These are phyloP conservation scores for Pogonus chalceus DNA, from an alignment of 1,140 invertebrate species.

Conservation along the genomic window DNA sequence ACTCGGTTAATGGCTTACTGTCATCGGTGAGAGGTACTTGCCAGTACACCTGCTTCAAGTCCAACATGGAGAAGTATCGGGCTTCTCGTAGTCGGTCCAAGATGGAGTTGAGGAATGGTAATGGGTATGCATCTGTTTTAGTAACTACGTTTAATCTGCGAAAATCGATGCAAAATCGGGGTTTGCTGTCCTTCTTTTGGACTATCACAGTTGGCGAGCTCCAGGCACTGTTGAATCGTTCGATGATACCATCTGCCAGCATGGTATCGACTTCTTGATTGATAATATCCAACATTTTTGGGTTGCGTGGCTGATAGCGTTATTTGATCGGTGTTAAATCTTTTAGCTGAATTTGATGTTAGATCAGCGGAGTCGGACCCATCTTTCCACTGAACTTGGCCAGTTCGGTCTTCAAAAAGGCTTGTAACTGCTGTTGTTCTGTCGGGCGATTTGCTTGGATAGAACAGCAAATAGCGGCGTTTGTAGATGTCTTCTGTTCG, in stretches of 20 bases:
- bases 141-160: conserved; percentile 29
- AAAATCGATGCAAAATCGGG: conserved; percentile 29
- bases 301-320: conserved; percentile 13
- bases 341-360: not conserved
- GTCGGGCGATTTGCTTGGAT: no score
- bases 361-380: not conserved
- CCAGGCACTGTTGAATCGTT: conserved; percentile 16
- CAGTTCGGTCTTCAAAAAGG: no score
- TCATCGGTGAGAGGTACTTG: conserved; percentile 23
- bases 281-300: conserved; percentile 11
- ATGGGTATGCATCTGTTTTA: conserved; percentile 28
- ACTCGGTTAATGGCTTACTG: conserved; percentile 28
- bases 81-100: conserved; percentile 16
- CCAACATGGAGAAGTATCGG: conserved; percentile 17
- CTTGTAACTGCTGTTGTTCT: no score
- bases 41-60: conserved; percentile 16
- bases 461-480: no score
- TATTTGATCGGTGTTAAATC: conserved; percentile 13
- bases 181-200: conserved; percentile 18
- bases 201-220: conserved; percentile 17
- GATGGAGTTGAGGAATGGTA: conserved; percentile 25
- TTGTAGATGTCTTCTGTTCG: no score
- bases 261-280: conserved; percentile 13
- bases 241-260: conserved; percentile 15
- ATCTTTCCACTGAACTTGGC: no score